phyloP scores from a whole-genome alignment of 2,797 vertebrate species.

The Eulemur mongoz region DNA sequence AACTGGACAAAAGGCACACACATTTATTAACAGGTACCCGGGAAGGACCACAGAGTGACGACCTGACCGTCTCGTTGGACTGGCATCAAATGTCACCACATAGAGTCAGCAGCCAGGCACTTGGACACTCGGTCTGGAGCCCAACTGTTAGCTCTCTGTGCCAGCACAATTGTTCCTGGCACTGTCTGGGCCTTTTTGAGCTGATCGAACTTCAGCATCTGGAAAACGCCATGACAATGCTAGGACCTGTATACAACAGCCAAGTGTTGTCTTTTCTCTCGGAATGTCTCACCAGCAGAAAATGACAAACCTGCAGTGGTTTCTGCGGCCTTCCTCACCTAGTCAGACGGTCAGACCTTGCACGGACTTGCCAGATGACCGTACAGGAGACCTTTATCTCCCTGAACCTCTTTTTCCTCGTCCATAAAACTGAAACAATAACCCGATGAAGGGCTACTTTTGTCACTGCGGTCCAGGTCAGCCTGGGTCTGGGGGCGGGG shows the following conservation, averaged over 20 bases:
- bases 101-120: not conserved
- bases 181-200: slow-evolving; percentile 41
- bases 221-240: slow-evolving; percentile 16
- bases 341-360: not conserved
- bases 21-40: not conserved
- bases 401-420: not conserved
- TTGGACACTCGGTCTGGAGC: not conserved
- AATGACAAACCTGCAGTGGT: not conserved
- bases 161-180: not conserved
- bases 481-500: not conserved
- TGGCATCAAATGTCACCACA: not conserved
- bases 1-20: not conserved
- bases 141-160: slow-evolving; percentile 20
- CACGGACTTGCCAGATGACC: not conserved
- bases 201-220: not conserved
- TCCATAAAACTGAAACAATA: not conserved
- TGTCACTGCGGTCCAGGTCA: not conserved
- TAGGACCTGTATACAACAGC: not conserved
- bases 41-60: not conserved
- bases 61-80: not conserved
- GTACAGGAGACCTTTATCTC: not conserved
- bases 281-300: not conserved
- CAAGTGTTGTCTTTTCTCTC: not conserved
- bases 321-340: not conserved
- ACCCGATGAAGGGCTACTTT: not conserved